Conservation (phyloP, 1,140 invertebrate genomes). For the Nebria ingens region DNA sequence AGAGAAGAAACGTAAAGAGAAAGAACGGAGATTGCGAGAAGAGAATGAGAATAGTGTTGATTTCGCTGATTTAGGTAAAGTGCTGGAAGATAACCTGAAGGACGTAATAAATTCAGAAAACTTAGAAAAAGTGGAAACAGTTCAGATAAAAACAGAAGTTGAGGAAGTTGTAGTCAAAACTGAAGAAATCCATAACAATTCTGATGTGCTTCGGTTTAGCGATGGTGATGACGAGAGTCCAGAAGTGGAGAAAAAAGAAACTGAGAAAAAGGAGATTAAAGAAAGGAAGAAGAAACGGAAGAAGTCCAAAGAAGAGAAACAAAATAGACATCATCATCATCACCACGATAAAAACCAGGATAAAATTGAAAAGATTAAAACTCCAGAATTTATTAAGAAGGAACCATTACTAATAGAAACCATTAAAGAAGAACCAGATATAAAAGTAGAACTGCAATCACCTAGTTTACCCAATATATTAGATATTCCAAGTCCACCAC, state of each 20-base stretch:
- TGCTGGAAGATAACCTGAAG: conserved; percentile 66
- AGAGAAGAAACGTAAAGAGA: conserved; percentile 61
- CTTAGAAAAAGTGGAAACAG: conserved; percentile 29
- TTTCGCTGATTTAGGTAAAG: conserved; percentile 64
- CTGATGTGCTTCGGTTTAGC: conserved; percentile 46
- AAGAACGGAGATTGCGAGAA: conserved; percentile 31
- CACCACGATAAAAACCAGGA: conserved; percentile 34
- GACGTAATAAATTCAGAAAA: conserved; percentile 40
- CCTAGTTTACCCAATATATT: conserved; percentile 28
- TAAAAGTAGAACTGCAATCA: conserved; percentile 14
- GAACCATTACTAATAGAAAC: conserved; percentile 9
- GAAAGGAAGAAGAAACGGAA: conserved; percentile 77
- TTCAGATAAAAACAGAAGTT: conserved; percentile 16
- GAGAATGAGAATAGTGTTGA: conserved; percentile 67
- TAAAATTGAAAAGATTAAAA: conserved; percentile 23
- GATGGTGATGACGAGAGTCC: conserved; percentile 37
- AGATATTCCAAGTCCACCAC: conserved; percentile 25
- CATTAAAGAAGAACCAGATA: conserved; percentile 18
- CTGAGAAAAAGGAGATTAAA: conserved; percentile 46
- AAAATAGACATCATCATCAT: conserved; percentile 54
- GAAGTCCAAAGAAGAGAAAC: conserved; percentile 66
- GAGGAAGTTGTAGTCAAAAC: background rate
- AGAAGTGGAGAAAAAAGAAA: conserved; percentile 9
- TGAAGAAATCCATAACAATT: conserved; percentile 27
- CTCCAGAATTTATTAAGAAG: conserved; percentile 19